These are phyloP conservation scores for Melipona bicolor DNA, from an alignment of 2,888 invertebrate genomes.

Conservation along the genomic window DNA sequence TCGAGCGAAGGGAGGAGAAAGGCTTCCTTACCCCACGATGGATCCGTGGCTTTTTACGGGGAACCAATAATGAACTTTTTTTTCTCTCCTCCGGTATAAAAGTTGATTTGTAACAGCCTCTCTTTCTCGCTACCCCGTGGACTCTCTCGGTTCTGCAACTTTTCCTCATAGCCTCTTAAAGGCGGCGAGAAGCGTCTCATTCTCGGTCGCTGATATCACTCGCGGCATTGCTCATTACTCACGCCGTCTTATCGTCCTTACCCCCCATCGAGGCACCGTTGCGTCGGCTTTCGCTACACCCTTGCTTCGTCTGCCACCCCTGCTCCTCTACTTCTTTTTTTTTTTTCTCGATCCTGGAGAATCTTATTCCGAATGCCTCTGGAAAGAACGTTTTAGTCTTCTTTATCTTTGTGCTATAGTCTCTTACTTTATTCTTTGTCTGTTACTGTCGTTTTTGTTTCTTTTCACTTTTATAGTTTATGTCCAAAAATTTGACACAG, in stretches of 20 bases:
- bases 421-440: not conserved
- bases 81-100: constrained; percentile 80
- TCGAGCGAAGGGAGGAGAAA: constrained; percentile 4
- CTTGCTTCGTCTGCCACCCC: constrained; percentile 63
- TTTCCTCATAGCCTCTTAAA: constrained; percentile 50
- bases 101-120: constrained; percentile 82
- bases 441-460: no score
- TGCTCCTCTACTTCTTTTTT: constrained; percentile 8
- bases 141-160: constrained; percentile 41
- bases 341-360: constrained; percentile 28
- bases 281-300: constrained; percentile 64
- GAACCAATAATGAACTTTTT: constrained; percentile 84
- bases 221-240: constrained; percentile 84
- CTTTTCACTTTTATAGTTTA: not conserved
- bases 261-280: constrained; percentile 76
- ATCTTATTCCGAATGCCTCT: constrained; percentile 51
- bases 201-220: constrained; percentile 82
- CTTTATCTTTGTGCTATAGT: not conserved
- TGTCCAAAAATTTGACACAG: not conserved
- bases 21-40: constrained; percentile 53
- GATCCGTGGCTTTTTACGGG: constrained; percentile 80
- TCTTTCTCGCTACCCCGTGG: constrained; percentile 61
- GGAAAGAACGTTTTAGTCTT: not conserved
- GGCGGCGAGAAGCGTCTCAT: constrained; percentile 73
- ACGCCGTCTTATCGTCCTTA: constrained; percentile 82